Evolutionary conservation across 2,113 vertebrate genomes (phyloP).

Genomic region (Ciconia stormi): DNA sequence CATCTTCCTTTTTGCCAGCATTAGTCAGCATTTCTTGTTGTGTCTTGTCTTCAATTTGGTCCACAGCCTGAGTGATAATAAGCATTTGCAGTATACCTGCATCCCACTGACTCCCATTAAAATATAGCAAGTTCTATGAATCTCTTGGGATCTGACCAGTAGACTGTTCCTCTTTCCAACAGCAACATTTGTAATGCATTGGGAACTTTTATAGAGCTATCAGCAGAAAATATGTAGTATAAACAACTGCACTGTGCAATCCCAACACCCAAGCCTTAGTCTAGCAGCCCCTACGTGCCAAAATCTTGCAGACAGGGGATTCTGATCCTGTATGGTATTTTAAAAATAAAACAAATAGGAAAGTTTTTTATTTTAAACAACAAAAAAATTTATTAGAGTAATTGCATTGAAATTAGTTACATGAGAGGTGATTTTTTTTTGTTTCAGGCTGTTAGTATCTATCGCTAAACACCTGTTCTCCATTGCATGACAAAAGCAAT

Average conservation of each 20-base stretch:
- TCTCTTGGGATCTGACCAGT: background rate
- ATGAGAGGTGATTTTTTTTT: background rate
- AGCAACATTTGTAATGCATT: background rate
- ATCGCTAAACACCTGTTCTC: background rate
- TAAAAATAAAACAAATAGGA: background rate
- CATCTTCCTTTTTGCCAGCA: background rate
- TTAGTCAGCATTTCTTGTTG: slow-evolving; percentile 18
- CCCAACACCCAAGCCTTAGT: background rate
- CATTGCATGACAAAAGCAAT: background rate
- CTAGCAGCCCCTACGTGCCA: background rate
- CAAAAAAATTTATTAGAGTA: background rate
- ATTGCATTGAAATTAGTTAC: background rate
- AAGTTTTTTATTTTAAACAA: background rate
- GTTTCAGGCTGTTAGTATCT: background rate
- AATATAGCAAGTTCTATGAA: background rate
- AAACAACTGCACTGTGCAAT: background rate
- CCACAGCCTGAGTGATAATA: slow-evolving; percentile 4
- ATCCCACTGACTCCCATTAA: background rate
- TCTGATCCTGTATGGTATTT: background rate
- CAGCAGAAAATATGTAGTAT: background rate
- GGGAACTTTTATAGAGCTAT: background rate
- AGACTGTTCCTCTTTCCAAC: background rate
- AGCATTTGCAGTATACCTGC: background rate
- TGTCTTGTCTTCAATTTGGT: slow-evolving; percentile 11
- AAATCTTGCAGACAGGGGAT: background rate